Conservation (phyloP, 1,140 invertebrate species). For the Drosophila serrata region DNA sequence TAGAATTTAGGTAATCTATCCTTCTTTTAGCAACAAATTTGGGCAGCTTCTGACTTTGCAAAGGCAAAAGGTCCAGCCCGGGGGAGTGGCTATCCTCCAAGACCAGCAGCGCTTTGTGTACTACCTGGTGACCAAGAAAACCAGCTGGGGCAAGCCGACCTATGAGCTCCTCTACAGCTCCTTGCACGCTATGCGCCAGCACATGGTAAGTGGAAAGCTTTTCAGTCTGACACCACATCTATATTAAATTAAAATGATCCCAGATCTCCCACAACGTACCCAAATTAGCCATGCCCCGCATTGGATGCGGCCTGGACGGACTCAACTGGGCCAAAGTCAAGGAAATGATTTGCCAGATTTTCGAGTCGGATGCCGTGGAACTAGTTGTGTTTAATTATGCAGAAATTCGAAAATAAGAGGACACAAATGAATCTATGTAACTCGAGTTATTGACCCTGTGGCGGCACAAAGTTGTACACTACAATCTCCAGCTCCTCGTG, state of each 20-base stretch:
- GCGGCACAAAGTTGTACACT: constrained; percentile 86
- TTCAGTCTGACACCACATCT: neutral
- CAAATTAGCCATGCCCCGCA: constrained; percentile 87
- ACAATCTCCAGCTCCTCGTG: constrained; percentile 85
- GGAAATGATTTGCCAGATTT: constrained; percentile 86
- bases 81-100: constrained; percentile 86
- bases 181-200: constrained; percentile 81
- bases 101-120: constrained; percentile 86
- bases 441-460: constrained; percentile 28
- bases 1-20: neutral
- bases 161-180: constrained; percentile 84
- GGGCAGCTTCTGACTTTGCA: constrained; percentile 76
- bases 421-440: constrained; percentile 1
- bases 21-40: constrained; percentile 71
- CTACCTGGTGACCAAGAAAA: constrained; percentile 86
- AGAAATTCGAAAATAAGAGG: constrained; percentile 25
- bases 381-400: constrained; percentile 86
- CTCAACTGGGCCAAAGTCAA: constrained; percentile 87
- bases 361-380: constrained; percentile 84
- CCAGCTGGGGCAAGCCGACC: constrained; percentile 85
- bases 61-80: constrained; percentile 83
- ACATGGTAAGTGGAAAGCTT: constrained; percentile 71
- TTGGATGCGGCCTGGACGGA: constrained; percentile 89
- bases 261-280: constrained; percentile 83
- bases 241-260: neutral